Evolutionary conservation across 2,888 invertebrate genomes (phyloP).

Genomic region (Ceraclea dissimilis): DNA sequence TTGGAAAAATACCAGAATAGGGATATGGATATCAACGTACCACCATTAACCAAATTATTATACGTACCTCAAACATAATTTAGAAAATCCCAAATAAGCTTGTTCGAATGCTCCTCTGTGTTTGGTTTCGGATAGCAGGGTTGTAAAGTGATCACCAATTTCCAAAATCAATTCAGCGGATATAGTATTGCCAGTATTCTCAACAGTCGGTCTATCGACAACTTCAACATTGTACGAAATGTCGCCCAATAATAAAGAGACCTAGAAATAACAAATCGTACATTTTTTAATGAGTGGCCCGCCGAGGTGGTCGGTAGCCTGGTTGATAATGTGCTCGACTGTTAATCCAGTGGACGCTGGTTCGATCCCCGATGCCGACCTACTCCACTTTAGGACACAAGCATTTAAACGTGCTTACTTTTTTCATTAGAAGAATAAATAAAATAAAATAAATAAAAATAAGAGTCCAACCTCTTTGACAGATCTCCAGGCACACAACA

Average conservation of each 20-base stretch:
- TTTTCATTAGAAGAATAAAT: neutral
- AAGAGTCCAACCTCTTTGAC: constrained; percentile 68
- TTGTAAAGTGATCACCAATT: constrained; percentile 61
- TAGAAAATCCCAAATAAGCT: constrained; percentile 81
- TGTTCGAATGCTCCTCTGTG: constrained; percentile 98
- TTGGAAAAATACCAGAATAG: neutral
- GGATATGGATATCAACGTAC: too few relatives aligned
- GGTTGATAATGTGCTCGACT: too few relatives aligned
- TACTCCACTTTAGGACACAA: neutral
- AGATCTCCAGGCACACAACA: constrained; percentile 89
- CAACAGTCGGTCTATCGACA: constrained; percentile 22
- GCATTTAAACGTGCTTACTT: neutral
- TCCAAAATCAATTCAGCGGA: constrained; percentile 41
- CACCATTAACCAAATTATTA: too few relatives aligned
- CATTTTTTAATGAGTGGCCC: too few relatives aligned
- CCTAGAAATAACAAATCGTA: constrained; percentile 32
- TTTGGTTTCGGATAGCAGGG: constrained; percentile 66
- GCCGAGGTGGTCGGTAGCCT: too few relatives aligned
- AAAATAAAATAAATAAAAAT: neutral
- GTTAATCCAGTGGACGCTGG: too few relatives aligned
- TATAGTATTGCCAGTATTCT: constrained; percentile 31
- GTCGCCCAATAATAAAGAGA: constrained; percentile 61
- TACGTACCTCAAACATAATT: constrained; percentile 60
- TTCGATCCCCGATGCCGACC: too few relatives aligned
- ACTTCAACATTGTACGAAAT: constrained; percentile 49